Evolutionary conservation across 2,888 invertebrate genomes (phyloP).

Genomic region (Pecten maximus): DNA sequence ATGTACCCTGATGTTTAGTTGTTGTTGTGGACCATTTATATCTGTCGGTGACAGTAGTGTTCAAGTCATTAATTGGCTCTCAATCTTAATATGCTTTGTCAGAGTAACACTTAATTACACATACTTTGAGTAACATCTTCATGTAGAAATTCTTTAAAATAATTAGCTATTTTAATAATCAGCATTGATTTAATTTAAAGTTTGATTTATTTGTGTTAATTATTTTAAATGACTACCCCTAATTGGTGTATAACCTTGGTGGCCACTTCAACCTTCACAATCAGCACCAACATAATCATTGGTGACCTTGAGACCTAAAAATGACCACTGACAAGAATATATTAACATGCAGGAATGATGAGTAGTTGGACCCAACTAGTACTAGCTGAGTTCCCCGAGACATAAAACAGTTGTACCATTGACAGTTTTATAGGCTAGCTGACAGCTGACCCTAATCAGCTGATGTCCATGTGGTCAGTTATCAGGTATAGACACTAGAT

Average conservation of each 20-base stretch:
- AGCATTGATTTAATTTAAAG: too few relatives aligned
- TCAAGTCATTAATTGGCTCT: too few relatives aligned
- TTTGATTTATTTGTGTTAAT: too few relatives aligned
- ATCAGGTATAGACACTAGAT: not conserved
- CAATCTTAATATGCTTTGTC: too few relatives aligned
- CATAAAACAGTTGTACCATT: not conserved
- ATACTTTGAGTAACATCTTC: too few relatives aligned
- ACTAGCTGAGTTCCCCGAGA: not conserved
- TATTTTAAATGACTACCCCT: too few relatives aligned
- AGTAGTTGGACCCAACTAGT: not conserved
- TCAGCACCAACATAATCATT: not conserved
- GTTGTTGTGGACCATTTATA: too few relatives aligned
- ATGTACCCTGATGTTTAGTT: too few relatives aligned
- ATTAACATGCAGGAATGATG: not conserved
- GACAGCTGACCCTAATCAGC: not conserved
- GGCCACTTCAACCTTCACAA: not conserved
- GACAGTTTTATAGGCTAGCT: not conserved
- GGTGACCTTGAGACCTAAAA: not conserved
- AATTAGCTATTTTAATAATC: too few relatives aligned
- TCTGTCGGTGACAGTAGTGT: too few relatives aligned
- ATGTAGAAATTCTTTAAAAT: too few relatives aligned
- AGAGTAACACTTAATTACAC: too few relatives aligned
- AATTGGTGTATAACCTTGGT: not conserved
- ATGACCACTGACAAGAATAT: not conserved
- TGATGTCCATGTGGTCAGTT: not conserved